Conservation (phyloP, 1,140 invertebrate species). For the Sweltsa coloradensis region DNA sequence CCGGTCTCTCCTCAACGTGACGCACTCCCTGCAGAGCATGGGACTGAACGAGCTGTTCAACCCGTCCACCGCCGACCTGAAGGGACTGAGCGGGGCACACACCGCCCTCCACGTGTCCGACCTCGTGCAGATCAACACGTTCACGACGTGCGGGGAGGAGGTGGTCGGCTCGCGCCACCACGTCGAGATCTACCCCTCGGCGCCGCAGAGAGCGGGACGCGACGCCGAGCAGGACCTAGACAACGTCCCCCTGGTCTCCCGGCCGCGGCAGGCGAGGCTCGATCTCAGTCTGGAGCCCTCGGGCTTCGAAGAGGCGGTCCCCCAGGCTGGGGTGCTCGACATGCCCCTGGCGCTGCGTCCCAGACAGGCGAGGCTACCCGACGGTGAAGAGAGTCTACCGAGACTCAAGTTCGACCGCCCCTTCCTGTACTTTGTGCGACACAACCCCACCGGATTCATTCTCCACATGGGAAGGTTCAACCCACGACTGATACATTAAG, state of each 20-base stretch:
- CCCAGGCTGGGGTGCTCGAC: too few species aligned
- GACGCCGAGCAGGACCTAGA: conserved; percentile 1
- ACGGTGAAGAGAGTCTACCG: too few species aligned
- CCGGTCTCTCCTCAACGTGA: conserved; percentile 63
- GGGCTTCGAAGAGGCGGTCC: conserved; percentile 39
- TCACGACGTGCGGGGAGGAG: conserved; percentile 65
- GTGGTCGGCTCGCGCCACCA: conserved; percentile 52
- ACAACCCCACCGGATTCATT: conserved; percentile 76
- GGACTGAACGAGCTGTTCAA: conserved; percentile 65
- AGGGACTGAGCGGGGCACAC: conserved; percentile 60
- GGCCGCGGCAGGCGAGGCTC: conserved; percentile 41
- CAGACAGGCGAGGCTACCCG: conserved; percentile 52
- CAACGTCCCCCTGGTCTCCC: not conserved
- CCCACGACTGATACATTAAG: conserved; percentile 29
- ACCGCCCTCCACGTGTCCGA: conserved; percentile 66
- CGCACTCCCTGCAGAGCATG: conserved; percentile 60
- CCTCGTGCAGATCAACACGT: conserved; percentile 62
- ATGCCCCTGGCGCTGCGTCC: conserved; percentile 51
- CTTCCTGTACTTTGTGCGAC: conserved; percentile 73
- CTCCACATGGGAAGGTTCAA: conserved; percentile 75
- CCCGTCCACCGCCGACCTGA: conserved; percentile 56
- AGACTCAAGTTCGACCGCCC: conserved; percentile 69
- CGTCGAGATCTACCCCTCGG: conserved; percentile 63
- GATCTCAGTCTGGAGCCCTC: conserved; percentile 32
- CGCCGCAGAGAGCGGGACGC: conserved; percentile 29